Percentiles rank a stretch among this genome's conserved stretches.
These are phyloP conservation scores for Merops nubicus DNA, from an alignment of 2,113 vertebrate species.

Conservation along the genomic window DNA sequence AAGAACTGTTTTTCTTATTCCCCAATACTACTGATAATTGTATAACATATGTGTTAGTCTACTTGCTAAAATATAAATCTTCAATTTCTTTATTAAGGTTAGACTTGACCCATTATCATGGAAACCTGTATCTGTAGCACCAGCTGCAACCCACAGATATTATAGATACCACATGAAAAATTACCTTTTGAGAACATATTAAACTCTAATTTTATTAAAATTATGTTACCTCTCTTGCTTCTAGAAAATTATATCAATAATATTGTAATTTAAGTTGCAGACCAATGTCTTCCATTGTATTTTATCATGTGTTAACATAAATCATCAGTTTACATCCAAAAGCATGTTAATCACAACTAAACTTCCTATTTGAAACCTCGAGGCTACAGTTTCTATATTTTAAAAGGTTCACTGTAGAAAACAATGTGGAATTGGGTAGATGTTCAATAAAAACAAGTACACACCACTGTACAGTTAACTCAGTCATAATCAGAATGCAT, in stretches of 20 bases:
- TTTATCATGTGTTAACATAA: not conserved
- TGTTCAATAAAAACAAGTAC: not conserved
- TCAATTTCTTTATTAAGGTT: not conserved
- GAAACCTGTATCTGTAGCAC: not conserved
- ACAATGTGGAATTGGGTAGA: not conserved
- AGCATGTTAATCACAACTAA: not conserved
- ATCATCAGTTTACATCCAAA: not conserved
- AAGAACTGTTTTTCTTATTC: not conserved
- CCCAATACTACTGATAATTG: not conserved
- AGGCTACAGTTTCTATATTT: not conserved
- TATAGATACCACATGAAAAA: not conserved
- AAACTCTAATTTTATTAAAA: not conserved
- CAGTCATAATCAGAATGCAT: not conserved
- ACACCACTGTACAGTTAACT: not conserved
- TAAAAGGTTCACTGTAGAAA: not conserved
- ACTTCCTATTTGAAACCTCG: not conserved
- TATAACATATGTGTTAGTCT: not conserved
- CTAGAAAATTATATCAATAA: not conserved
- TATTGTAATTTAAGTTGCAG: not conserved
- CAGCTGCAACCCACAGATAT: not conserved
- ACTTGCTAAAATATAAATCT: not conserved
- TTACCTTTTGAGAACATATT: not conserved
- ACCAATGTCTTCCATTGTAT: not conserved
- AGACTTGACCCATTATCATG: not conserved
- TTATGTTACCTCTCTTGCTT: not conserved